Base-by-base conservation (phyloP, 2,797 vertebrate species). In the Gymnothorax javanicus region DNA sequence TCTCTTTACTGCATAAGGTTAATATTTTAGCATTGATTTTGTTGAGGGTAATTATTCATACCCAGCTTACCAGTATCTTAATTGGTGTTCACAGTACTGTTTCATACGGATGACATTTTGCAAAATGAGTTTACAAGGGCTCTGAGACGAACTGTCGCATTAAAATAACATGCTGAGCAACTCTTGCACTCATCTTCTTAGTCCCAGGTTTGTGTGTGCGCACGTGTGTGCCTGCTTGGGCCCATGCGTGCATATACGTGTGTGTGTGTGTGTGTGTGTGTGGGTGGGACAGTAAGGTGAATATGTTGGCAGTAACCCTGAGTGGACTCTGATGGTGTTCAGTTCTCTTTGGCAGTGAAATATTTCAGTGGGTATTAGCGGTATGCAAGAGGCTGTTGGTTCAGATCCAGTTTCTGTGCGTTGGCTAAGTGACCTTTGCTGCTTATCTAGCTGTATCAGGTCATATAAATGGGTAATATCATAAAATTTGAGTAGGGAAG, bases 111-210 rank as follows among this genome's bases (percentile, higher is more conserved):
- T 43, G 33, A 43, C 1, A 43, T 62, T 62, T 62, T 62, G 60
- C 4, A 3, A 62, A 15, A 62, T 62, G 13, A 62, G 60, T 62
- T 62, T 43, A 43, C 33, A 43, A 1, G 2, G 2, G 33, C 33
- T 43, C 33, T 43, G 33, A 2, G 33, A 2, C 33, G 2, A 43
- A 43, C 64, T n/a, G 23, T n/a, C 4, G 6, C 64, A n/a, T 67
- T 67, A 67, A 67, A 67, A 67, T 67, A n/a, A 67, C 64, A n/a
- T 67, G 64, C 64, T 67, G 64, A 67, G 64, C 64, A n/a, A 67
- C 20, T 3, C 60, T 62, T 62, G 11, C 60, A 62, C 60, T 62
- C 8, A 69, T 43, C 33, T 13, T 73, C 71, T 73, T 11, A 43
- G 33, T 73, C 13, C 20, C 71, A 33, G 71, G 69, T 12, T 9